Evolutionary conservation across 2,797 vertebrate genomes (phyloP), one percentile per base, ranked within the genome.

Genomic region (Onychomys leucogaster): DNA sequence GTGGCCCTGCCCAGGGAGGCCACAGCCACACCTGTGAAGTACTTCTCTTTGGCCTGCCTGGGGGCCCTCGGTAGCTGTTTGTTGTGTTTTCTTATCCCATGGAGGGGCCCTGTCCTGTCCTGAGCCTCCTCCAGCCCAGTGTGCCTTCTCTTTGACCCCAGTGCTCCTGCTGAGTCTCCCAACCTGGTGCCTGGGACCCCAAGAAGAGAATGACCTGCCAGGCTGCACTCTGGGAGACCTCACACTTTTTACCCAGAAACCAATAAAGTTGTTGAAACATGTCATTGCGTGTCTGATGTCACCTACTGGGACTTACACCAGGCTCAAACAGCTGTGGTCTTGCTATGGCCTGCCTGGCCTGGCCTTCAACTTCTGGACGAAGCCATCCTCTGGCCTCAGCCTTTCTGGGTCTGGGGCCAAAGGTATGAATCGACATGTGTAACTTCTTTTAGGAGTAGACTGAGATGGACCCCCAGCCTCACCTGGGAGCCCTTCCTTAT

Each of bases 221-320:
- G 37, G 12, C 37, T 14, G 11, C 14, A 25, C 17, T 52, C 85
- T 12, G 17, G 49, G 78, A 82, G 65, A 71, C 65, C 5, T 5
- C 65, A 25, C 6, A 7, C 21, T 55, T 57, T 7, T 19, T 32
- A 85, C 97, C 96, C 90, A 67, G 49, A 41, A 96, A 96, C 95
- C 90, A 97, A 98, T 98, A 98, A 98, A 98, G 94, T 96, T 96
- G 96, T 97, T 97, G 73, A 55, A 97, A 67, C 73, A 2, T 25
- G 43, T 37, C n/a, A 27, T 65, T 14, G 77, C 94, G 82, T 73
- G 85, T 34, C 37, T 41, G n/a, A 11, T 80, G 69, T 32, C 2
- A 0, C 84, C 55, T 27, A 6, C 19, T 1, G 7, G 65, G 25
- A n/a, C 23, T 34, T 6, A 32, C 4, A 12, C 27, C 41, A 46